phyloP scores from a whole-genome alignment of 2,888 invertebrate genomes.

The Eremobia ochroleuca region DNA sequence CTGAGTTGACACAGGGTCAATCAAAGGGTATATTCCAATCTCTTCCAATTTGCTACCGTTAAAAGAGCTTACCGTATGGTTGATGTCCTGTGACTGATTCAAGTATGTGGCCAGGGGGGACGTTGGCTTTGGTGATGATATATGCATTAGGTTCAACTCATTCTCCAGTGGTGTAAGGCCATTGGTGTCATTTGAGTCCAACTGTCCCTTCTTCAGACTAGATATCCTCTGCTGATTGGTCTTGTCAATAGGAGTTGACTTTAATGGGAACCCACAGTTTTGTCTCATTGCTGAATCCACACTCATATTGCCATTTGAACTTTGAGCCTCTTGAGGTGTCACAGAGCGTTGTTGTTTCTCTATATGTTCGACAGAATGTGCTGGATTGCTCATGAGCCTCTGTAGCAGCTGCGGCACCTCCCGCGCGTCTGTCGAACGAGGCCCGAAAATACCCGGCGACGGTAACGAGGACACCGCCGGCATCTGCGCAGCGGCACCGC shows the following conservation, averaged over 20 bases:
- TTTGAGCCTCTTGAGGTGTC: conserved; percentile 92
- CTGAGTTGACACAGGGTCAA: conserved; percentile 84
- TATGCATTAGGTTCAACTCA: conserved; percentile 89
- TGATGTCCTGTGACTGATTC: conserved; percentile 87
- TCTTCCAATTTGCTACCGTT: conserved; percentile 83
- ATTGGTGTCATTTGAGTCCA: conserved; percentile 82
- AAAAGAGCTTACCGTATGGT: conserved; percentile 80
- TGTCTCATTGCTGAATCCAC: conserved; percentile 80
- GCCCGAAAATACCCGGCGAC: conserved; percentile 88
- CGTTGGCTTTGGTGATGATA: conserved; percentile 89
- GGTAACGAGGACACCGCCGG: conserved; percentile 89
- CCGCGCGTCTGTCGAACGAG: conserved; percentile 86
- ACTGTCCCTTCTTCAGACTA: conserved; percentile 78
- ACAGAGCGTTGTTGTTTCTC: conserved; percentile 96
- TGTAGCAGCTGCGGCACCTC: conserved; percentile 93
- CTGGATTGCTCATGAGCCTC: conserved; percentile 95
- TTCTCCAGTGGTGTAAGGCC: conserved; percentile 87
- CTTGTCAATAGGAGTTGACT: conserved; percentile 86
- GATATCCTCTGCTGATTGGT: conserved; percentile 83
- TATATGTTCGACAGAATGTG: conserved; percentile 96
- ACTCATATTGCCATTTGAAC: conserved; percentile 82
- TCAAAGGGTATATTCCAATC: conserved; percentile 79
- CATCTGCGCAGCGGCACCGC: conserved; percentile 89
- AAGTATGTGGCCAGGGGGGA: conserved; percentile 91
- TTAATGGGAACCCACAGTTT: conserved; percentile 83